phyloP scores from a whole-genome alignment of 2,888 invertebrate species.

The Erebia epiphron region DNA sequence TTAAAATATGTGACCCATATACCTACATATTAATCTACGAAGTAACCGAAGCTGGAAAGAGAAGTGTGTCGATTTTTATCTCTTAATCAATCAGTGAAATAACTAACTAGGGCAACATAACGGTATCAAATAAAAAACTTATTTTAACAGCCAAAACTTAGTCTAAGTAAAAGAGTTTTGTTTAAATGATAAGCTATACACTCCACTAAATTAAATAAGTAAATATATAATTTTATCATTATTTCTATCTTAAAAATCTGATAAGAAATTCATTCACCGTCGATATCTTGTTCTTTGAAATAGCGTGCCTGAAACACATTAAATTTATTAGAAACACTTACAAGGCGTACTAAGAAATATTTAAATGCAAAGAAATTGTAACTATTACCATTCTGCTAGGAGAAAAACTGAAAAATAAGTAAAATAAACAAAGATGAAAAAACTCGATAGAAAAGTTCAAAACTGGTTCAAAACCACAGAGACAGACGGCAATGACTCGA shows the following conservation, averaged over 20 bases:
- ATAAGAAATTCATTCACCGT: conserved; percentile 85
- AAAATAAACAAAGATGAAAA: conserved; percentile 4
- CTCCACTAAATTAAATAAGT: background rate
- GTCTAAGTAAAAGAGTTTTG: background rate
- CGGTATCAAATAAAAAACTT: background rate
- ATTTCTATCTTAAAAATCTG: conserved; percentile 1
- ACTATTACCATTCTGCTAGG: background rate
- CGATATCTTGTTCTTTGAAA: conserved; percentile 97
- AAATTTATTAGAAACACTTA: background rate
- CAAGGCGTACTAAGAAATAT: background rate
- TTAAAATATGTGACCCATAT: too few species aligned
- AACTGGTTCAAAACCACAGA: background rate
- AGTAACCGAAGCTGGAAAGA: too few species aligned
- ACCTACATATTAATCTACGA: too few species aligned
- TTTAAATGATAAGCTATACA: background rate
- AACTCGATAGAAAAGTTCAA: background rate
- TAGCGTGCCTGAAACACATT: conserved; percentile 89
- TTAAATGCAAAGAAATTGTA: background rate
- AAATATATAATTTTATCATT: background rate
- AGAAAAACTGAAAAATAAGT: conserved; percentile 3
- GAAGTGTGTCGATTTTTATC: too few species aligned
- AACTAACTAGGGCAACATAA: background rate
- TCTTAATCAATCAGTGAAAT: too few species aligned
- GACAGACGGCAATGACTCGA: too few species aligned
- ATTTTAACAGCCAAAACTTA: background rate